Base-by-base conservation (phyloP, 2,797 vertebrate species). In the Chaunax sp. region DNA sequence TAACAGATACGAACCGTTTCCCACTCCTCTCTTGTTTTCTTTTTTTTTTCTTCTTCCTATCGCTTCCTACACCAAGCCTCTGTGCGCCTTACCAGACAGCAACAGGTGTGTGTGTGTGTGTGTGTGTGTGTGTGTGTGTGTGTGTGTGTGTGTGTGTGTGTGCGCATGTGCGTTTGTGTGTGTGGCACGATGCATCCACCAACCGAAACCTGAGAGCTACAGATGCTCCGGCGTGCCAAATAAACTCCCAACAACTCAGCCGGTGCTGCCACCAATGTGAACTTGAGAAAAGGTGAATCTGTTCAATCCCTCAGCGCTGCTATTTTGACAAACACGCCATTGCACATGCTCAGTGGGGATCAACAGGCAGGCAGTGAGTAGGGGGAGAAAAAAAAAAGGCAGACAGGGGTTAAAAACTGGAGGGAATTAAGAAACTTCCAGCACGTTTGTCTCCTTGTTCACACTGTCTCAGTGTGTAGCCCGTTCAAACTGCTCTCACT, bases 251-350 rank as follows among this genome's bases (percentile, higher is more conserved):
- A 71, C 86, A 84, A 89, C 81, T 90, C 88, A 84, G 82, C 86
- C 82, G 35, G 66, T 68, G 16, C 84, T 89, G 88, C 87, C 89
- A 90, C 90, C 82, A 83, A 93, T 87, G 89, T 91, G 93, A 94
- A 94, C 91, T 93, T 93, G 87, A 93, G 91, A 93, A 92, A 93
- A 93, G 91, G 90, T 92, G 93, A 92, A 92, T 90, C 81, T 84
- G 84, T 84, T 91, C 78, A 78, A 89, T 85, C 77, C 85, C 79
- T 88, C 84, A 82, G 81, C 54, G 63, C 65, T 78, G 85, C 91
- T 93, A 93, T 92, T 93, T 93, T 92, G 70, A 93, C 82, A 58
- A 66, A 11, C 84, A 77, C 56, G 83, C 75, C 65, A 62, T 84
- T n/a, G 80, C 87, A 85, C 83, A 92, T 79, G 82, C 83, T 89